A percentile compares a stretch with the other conserved stretches of the same genome.
phyloP scores from a whole-genome alignment of 2,113 vertebrate species.

The Elaphurus davidianus region DNA sequence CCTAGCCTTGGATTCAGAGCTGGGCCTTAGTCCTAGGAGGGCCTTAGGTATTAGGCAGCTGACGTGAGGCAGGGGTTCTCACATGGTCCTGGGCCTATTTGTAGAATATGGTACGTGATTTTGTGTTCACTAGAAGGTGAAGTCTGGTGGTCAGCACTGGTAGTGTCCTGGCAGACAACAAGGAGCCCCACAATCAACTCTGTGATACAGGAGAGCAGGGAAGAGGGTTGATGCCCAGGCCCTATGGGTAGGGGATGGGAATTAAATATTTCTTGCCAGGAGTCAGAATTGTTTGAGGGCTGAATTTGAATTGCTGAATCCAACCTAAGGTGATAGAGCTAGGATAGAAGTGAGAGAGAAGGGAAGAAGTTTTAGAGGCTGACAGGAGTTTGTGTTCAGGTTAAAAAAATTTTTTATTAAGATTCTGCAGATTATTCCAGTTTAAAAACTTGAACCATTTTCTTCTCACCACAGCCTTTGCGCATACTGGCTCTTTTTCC shows the following conservation, averaged over 20 bases:
- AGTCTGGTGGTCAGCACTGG: neutral
- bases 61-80: neutral
- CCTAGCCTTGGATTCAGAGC: neutral
- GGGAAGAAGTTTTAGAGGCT: neutral
- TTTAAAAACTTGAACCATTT: slow-evolving; percentile 5
- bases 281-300: slow-evolving; percentile 7
- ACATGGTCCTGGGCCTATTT: neutral
- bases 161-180: neutral
- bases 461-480: neutral
- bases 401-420: neutral
- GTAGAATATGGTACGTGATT: neutral
- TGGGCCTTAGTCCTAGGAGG: neutral
- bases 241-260: neutral
- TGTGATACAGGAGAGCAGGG: neutral
- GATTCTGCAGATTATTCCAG: neutral
- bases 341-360: neutral
- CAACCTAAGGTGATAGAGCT: neutral
- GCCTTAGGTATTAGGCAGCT: neutral
- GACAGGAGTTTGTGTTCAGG: neutral
- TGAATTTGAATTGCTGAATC: slow-evolving; percentile 12
- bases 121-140: neutral
- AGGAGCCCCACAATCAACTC: neutral
- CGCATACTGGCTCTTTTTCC: neutral
- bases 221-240: neutral
- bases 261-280: neutral